phyloP scores from a whole-genome alignment of 2,797 vertebrate genomes.

The Natrix natrix region DNA sequence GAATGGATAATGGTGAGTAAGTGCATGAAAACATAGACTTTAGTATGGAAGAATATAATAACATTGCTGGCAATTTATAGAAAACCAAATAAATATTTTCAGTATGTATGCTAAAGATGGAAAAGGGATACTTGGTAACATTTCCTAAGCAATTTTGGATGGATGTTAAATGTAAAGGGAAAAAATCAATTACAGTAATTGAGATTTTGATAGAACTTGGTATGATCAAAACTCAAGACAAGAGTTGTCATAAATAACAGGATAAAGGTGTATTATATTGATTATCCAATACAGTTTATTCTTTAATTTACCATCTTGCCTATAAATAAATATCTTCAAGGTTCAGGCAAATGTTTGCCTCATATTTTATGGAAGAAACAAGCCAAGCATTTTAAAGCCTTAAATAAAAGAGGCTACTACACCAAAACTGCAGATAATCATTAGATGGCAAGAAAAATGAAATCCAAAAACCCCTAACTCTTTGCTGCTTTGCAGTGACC shows the following conservation, averaged over 20 bases:
- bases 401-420: not conserved
- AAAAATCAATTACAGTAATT: not conserved
- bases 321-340: not conserved
- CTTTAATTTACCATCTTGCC: slow-evolving; percentile 10
- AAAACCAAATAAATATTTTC: not conserved
- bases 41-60: not conserved
- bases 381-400: not conserved
- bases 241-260: not conserved
- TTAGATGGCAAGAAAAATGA: not conserved
- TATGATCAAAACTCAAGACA: not conserved
- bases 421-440: not conserved
- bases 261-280: slow-evolving; percentile 18
- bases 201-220: slow-evolving; percentile 2
- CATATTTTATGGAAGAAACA: not conserved
- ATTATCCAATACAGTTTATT: slow-evolving; percentile 13
- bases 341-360: not conserved
- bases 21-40: not conserved
- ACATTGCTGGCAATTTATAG: not conserved
- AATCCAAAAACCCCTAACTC: not conserved
- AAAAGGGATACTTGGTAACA: not conserved
- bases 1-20: not conserved
- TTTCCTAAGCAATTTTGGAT: not conserved
- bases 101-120: not conserved
- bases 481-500: not conserved
- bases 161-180: slow-evolving; percentile 5